A percentile compares a stretch with the other conserved stretches of the same genome.
These are phyloP conservation scores for Solenodon paradoxus DNA, from an alignment of 2,113 vertebrate species.

Conservation along the genomic window DNA sequence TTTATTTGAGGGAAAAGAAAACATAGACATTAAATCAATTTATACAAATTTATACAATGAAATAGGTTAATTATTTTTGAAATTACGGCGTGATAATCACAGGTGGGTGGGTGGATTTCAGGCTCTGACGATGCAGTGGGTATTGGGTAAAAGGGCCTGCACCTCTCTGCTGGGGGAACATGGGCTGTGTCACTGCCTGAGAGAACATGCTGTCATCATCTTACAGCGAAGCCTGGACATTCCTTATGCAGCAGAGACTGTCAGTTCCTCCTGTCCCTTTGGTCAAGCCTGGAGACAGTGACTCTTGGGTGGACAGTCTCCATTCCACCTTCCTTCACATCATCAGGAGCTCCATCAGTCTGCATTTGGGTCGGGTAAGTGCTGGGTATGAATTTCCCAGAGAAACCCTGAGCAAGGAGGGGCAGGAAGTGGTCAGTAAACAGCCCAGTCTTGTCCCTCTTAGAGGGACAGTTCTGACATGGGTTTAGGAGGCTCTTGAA, in stretches of 20 bases:
- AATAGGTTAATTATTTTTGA: neutral
- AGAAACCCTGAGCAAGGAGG: neutral
- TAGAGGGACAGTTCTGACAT: neutral
- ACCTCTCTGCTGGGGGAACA: neutral
- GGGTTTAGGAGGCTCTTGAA: neutral
- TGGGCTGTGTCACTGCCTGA: neutral
- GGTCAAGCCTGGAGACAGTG: neutral
- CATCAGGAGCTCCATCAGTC: neutral
- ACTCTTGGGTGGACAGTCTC: neutral
- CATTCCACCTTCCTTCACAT: neutral
- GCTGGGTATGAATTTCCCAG: neutral
- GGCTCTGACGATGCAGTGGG: neutral
- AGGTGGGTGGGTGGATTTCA: too few relatives aligned
- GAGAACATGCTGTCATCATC: neutral
- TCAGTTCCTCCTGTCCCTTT: accelerated
- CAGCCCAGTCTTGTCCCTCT: neutral
- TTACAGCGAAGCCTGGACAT: neutral
- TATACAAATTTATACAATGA: neutral
- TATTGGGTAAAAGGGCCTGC: neutral
- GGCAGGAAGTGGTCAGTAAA: neutral
- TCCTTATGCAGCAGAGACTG: neutral
- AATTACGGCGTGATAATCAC: too few relatives aligned
- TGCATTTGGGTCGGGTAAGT: neutral
- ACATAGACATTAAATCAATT: too few relatives aligned
- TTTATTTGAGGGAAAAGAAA: too few relatives aligned